Percentiles rank a stretch among this genome's conserved stretches.
Conservation (phyloP, 2,888 invertebrate species). For the Mycalesis mineus region DNA sequence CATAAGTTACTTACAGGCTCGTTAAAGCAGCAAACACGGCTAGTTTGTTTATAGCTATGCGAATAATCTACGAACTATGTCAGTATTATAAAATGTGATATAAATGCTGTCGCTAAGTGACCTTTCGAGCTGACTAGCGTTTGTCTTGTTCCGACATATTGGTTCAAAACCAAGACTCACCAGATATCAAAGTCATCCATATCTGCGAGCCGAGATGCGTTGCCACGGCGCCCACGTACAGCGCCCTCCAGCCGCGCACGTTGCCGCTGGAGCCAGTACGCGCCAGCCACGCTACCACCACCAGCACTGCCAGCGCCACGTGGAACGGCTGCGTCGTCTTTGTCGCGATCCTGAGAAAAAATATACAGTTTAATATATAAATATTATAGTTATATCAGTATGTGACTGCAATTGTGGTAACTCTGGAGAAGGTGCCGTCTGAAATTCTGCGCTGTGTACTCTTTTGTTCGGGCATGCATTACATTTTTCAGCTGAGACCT, state of each 20-base stretch:
- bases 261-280: constrained; percentile 46
- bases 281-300: constrained; percentile 67
- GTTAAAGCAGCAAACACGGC: neutral
- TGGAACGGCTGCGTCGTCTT: constrained; percentile 88
- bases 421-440: too few relatives aligned
- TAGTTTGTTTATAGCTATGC: neutral
- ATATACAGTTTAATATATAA: neutral
- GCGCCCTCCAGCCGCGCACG: constrained; percentile 75
- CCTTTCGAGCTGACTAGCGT: too few relatives aligned
- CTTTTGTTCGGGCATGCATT: too few relatives aligned
- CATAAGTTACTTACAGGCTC: neutral
- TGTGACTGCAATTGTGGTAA: too few relatives aligned
- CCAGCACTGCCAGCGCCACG: constrained; percentile 78
- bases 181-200: constrained; percentile 96
- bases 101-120: too few relatives aligned
- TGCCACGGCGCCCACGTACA: constrained; percentile 88
- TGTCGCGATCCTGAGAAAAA: constrained; percentile 79
- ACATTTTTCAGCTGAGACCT: too few relatives aligned
- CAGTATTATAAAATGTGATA: neutral
- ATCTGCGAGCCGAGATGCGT: constrained; percentile 92
- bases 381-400: too few relatives aligned
- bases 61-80: neutral
- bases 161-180: too few relatives aligned
- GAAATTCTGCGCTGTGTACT: too few relatives aligned
- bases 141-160: too few relatives aligned